Evolutionary conservation across 2,888 invertebrate genomes (phyloP), one percentile per base, ranked within the genome.

Genomic region (Temnothorax ravouxi): DNA sequence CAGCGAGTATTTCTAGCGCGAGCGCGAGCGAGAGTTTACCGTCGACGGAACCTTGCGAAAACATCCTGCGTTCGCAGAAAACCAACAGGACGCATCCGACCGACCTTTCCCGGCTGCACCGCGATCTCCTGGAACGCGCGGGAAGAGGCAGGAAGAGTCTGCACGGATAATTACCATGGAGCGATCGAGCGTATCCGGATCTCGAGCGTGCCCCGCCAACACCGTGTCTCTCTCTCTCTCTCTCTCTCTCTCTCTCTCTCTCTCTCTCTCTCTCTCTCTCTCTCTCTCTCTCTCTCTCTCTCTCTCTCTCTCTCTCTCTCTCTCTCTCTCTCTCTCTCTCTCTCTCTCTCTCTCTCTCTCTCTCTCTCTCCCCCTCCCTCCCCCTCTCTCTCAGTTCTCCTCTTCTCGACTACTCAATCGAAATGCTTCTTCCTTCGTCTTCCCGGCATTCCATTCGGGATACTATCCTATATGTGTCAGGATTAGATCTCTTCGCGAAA

Each of bases 1-100:
- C 86, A 84, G 85, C 79, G 90, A 91, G 91, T 93, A 93, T 93
- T 93, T 93, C 90, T 87, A 89, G 88, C 88, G 79, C 64, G 74
- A 71, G 84, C 77, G 47, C 62, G 64, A 80, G 81, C 82, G 82
- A 18, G 47, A 61, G 47, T 72, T 72, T 72, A 59, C 38, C 47
- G 72, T 59, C 64, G 83, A 84, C 67, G 85, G 61, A 44, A 87
- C 88, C 88, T 91, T 91, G 88, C 88, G 88, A 92, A 92, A 92
- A 92, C 89, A 91, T 91, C 91, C 90, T 89, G 87, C 85, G 85
- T 90, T 87, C 84, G 84, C 80, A 85, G 88, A 91, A 91, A 91
- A 83, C 80, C 86, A 84, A 87, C 86, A 89, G 75, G 81, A 79
- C 79, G 79, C 71, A 69, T 54, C 25, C 47, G 44, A 66, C 79